A percentile compares a stretch with the other conserved stretches of the same genome.
These are phyloP conservation scores for Stenodema calcarata DNA, from an alignment of 2,888 invertebrate species.

Conservation along the genomic window DNA sequence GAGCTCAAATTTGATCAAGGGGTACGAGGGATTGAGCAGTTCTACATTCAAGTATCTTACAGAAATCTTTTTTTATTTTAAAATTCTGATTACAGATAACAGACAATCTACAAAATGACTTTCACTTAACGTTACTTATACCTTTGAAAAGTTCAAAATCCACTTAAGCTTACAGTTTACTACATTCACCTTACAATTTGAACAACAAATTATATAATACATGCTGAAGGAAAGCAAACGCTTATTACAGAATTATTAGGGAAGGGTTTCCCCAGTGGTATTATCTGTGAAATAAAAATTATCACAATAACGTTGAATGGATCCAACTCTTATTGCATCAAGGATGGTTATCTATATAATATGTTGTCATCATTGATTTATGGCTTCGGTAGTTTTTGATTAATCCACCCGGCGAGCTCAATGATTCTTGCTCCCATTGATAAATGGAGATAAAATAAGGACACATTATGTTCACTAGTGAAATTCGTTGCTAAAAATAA, in stretches of 20 bases:
- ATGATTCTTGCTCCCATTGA: not conserved
- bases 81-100: constrained; percentile 35
- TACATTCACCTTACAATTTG: not conserved
- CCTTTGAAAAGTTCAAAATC: not conserved
- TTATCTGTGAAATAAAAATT: not conserved
- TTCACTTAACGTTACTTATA: not conserved
- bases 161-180: not conserved
- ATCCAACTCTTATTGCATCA: not conserved
- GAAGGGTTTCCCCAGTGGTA: not conserved
- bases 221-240: not conserved
- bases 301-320: not conserved
- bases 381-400: not conserved
- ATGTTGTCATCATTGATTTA: not conserved
- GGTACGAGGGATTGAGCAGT: not conserved
- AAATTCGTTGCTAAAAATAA: not conserved
- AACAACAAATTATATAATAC: not conserved
- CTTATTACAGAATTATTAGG: not conserved
- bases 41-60: not conserved
- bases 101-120: constrained; percentile 31
- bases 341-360: not conserved
- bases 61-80: constrained; percentile 10
- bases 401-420: not conserved
- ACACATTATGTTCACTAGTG: not conserved
- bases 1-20: not conserved
- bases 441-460: not conserved